Conservation (phyloP, 2,888 invertebrate genomes). For the Teinopalpus imperialis region DNA sequence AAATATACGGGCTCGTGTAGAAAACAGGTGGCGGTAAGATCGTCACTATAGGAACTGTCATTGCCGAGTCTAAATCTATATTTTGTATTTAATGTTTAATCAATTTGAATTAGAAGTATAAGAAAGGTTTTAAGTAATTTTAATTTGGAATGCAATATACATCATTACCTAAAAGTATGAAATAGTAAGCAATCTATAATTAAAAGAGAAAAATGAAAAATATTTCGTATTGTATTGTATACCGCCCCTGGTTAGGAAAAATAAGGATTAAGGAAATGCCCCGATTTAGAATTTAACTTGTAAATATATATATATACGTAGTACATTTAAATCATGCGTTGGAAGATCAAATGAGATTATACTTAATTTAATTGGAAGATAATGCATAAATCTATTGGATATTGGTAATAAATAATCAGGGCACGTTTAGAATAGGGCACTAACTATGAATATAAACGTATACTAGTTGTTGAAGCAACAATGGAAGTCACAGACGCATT, state of each 20-base stretch:
- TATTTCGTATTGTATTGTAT: slow-evolving; percentile 4
- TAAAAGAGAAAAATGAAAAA: neutral
- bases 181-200: too few species aligned
- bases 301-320: too few species aligned
- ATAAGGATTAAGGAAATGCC: slow-evolving; percentile 5
- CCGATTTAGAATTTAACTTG: too few species aligned
- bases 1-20: slow-evolving; percentile 47
- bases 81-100: too few species aligned
- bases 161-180: too few species aligned
- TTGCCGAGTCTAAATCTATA: slow-evolving; percentile 32
- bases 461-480: slow-evolving; percentile 55
- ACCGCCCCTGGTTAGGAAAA: slow-evolving; percentile 14
- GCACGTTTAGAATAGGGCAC: slow-evolving; percentile 28
- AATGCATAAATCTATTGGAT: too few species aligned
- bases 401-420: slow-evolving; percentile 2
- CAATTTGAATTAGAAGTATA: too few species aligned
- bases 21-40: slow-evolving; percentile 29
- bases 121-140: too few species aligned
- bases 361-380: too few species aligned
- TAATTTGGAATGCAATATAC: too few species aligned
- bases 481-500: slow-evolving; percentile 70
- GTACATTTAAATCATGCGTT: too few species aligned
- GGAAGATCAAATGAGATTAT: too few species aligned
- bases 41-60: slow-evolving; percentile 23
- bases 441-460: slow-evolving; percentile 30